Conservation (phyloP, 2,113 vertebrate species). For the Hippocampus zosterae region DNA sequence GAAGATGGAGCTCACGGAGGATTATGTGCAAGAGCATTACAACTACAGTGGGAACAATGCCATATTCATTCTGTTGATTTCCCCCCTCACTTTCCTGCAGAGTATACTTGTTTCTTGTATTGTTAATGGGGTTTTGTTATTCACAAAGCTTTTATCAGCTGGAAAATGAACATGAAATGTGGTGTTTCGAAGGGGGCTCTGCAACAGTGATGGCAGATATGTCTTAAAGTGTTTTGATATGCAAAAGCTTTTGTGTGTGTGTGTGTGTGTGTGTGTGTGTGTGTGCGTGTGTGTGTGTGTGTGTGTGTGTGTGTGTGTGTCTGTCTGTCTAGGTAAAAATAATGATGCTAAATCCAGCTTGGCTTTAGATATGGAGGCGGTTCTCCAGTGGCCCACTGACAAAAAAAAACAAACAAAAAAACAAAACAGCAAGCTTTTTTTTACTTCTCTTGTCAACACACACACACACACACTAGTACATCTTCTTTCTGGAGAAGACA, state of each 20-base stretch:
- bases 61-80: slow-evolving; percentile 14
- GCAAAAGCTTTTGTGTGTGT: slow-evolving; percentile 5
- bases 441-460: slow-evolving; percentile 8
- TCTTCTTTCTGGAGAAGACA: slow-evolving; percentile 15
- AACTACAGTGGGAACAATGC: slow-evolving; percentile 26
- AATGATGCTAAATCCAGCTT: slow-evolving; percentile 29
- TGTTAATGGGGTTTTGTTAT: slow-evolving; percentile 10
- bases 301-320: neutral
- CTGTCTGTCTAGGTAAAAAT: slow-evolving; percentile 16
- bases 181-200: neutral
- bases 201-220: slow-evolving; percentile 1
- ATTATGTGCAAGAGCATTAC: slow-evolving; percentile 28
- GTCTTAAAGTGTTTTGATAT: slow-evolving; percentile 11
- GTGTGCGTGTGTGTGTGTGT: slow-evolving; percentile 2
- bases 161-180: slow-evolving; percentile 13
- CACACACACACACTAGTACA: slow-evolving; percentile 1
- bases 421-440: neutral
- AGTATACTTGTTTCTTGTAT: slow-evolving; percentile 13
- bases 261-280: neutral
- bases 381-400: slow-evolving; percentile 25
- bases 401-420: neutral
- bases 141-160: slow-evolving; percentile 7
- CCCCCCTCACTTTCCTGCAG: slow-evolving; percentile 3
- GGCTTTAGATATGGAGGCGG: slow-evolving; percentile 16
- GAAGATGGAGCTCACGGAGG: slow-evolving; percentile 17